phyloP scores from a whole-genome alignment of 1,140 invertebrate genomes.

The Pantala flavescens region DNA sequence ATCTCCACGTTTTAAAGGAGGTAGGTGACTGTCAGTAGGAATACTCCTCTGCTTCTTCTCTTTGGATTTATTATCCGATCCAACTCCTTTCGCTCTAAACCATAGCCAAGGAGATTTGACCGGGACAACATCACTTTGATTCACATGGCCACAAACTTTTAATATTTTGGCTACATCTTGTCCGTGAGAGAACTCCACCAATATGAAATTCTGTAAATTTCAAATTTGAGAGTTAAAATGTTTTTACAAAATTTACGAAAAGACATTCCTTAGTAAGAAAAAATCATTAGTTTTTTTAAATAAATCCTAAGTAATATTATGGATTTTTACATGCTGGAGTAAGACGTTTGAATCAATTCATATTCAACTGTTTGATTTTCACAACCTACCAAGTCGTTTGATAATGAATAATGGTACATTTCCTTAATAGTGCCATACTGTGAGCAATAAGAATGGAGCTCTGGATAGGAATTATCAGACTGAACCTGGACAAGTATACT shows the following conservation, averaged over 20 bases:
- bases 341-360: no score
- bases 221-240: no score
- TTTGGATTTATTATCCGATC: constrained; percentile 14
- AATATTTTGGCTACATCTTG: constrained; percentile 22
- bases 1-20: neutral
- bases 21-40: neutral
- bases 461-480: constrained; percentile 27
- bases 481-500: constrained; percentile 36
- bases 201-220: constrained; percentile 29
- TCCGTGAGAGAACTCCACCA: constrained; percentile 30
- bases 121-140: constrained; percentile 25
- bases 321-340: no score
- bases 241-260: no score
- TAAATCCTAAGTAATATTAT: no score
- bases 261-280: no score
- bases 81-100: constrained; percentile 24
- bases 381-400: constrained; percentile 21
- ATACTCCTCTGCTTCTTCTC: constrained; percentile 14
- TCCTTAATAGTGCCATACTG: constrained; percentile 28
- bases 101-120: constrained; percentile 27
- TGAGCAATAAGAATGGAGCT: constrained; percentile 27
- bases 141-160: constrained; percentile 23
- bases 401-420: constrained; percentile 28
- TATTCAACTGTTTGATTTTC: no score
- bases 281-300: no score